These are phyloP conservation scores for Aphaenogaster floridana DNA, from an alignment of 1,140 invertebrate genomes.

Conservation along the genomic window DNA sequence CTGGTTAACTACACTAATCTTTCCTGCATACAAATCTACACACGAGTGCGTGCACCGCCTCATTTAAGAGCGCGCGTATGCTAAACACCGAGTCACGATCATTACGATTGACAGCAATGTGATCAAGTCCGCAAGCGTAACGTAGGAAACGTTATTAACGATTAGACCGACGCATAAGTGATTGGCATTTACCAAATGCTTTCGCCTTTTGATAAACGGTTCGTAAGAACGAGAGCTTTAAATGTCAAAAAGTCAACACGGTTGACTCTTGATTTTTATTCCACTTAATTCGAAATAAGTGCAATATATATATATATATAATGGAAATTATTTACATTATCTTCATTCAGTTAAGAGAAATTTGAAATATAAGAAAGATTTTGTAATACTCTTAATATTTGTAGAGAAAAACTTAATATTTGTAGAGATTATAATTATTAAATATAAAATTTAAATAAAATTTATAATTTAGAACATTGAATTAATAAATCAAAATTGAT, in stretches of 20 bases:
- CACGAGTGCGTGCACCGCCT: background rate
- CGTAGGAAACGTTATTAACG: constrained; percentile 37
- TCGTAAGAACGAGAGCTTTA: background rate
- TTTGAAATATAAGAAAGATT: background rate
- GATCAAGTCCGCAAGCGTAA: constrained; percentile 22
- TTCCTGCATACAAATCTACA: constrained; percentile 32
- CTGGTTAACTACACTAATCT: constrained; percentile 39
- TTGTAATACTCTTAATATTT: background rate
- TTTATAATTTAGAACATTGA: background rate
- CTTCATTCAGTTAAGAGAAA: background rate
- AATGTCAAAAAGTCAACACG: constrained; percentile 9
- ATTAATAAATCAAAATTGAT: background rate
- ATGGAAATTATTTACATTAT: background rate
- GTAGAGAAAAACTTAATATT: background rate
- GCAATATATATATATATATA: no score
- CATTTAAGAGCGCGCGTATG: constrained; percentile 8
- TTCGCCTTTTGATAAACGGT: constrained; percentile 1
- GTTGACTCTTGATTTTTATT: background rate
- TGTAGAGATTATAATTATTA: background rate
- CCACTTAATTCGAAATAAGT: background rate
- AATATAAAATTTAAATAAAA: background rate
- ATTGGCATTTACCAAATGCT: constrained; percentile 30
- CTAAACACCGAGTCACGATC: constrained; percentile 27
- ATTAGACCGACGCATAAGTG: background rate
- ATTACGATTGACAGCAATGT: constrained; percentile 44